Evolutionary conservation across 1,140 invertebrate species (phyloP).

Genomic region (Drosophila gunungcola): DNA sequence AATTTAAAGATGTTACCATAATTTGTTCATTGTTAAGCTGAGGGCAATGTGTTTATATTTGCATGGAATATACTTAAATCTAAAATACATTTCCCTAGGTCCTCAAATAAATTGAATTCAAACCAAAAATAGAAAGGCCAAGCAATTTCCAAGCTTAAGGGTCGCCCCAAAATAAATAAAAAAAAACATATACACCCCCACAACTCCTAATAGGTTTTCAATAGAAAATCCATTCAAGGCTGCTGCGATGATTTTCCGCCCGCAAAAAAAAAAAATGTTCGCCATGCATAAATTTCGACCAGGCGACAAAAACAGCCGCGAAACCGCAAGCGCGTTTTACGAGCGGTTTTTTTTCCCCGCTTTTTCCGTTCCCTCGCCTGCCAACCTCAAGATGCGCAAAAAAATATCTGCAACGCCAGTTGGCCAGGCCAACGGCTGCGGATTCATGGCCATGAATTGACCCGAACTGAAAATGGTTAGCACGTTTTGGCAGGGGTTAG

Average conservation of each 20-base stretch:
- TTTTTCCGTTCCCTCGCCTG: background rate
- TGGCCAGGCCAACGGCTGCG: slow-evolving; percentile 12
- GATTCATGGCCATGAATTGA: slow-evolving; percentile 39
- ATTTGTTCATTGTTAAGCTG: background rate
- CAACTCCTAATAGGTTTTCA: slow-evolving; percentile 9
- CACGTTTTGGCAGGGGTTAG: slow-evolving; percentile 28
- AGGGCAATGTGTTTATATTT: too few species aligned
- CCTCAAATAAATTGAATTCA: background rate
- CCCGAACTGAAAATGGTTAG: slow-evolving; percentile 29
- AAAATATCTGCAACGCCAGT: slow-evolving; percentile 3
- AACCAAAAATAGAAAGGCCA: background rate
- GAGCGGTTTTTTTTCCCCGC: slow-evolving; percentile 7
- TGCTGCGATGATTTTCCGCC: slow-evolving; percentile 7
- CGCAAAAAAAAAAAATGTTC: slow-evolving; percentile 8
- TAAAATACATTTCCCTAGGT: background rate
- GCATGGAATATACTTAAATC: background rate
- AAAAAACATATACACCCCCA: background rate
- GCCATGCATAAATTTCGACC: slow-evolving; percentile 37
- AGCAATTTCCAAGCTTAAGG: background rate
- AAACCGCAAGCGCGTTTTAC: slow-evolving; percentile 35
- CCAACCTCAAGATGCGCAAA: slow-evolving; percentile 26
- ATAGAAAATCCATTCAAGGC: slow-evolving; percentile 21
- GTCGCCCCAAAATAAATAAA: background rate
- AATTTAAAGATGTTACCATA: too few species aligned
- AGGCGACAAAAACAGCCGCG: slow-evolving; percentile 38